These are phyloP conservation scores for Megalurothrips usitatus DNA, from an alignment of 2,888 invertebrate species.

Conservation along the genomic window DNA sequence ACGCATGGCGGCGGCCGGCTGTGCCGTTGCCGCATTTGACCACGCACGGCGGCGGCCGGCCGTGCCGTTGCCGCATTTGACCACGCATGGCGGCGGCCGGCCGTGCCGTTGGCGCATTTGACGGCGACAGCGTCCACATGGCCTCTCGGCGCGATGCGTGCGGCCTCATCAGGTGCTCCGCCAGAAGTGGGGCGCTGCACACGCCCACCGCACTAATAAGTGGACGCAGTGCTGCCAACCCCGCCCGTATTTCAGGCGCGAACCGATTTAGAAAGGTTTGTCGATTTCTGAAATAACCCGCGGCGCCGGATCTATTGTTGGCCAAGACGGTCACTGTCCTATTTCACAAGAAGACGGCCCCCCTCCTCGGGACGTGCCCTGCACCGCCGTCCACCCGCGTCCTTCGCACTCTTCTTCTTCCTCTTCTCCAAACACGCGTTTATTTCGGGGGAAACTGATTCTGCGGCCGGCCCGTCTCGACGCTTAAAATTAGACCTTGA, in stretches of 20 bases:
- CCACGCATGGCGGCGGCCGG: too few species aligned
- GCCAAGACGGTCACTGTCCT: conserved; percentile 35
- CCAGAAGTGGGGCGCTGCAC: conserved; percentile 37
- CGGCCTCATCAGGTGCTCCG: conserved; percentile 32
- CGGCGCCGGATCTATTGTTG: conserved; percentile 7
- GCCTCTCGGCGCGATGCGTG: too few species aligned
- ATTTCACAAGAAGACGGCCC: conserved; percentile 12
- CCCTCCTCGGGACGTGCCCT: background rate
- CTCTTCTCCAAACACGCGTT: too few species aligned
- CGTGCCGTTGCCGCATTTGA: too few species aligned
- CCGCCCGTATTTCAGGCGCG: conserved; percentile 17
- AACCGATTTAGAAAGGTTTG: conserved; percentile 18
- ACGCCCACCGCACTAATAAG: background rate
- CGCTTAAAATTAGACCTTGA: background rate
- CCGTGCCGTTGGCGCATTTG: too few species aligned
- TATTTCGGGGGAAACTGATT: background rate
- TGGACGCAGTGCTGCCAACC: conserved; percentile 23
- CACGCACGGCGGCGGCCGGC: too few species aligned
- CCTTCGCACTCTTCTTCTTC: conserved; percentile 21
- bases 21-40: too few species aligned
- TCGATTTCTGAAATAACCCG: conserved; percentile 4
- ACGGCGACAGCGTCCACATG: too few species aligned
- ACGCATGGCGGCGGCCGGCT: too few species aligned
- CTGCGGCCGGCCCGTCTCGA: background rate
- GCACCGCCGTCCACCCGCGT: conserved; percentile 12